These are phyloP conservation scores for Mormyrops boulengeri DNA, from an alignment of 2,797 vertebrate genomes.

Conservation along the genomic window DNA sequence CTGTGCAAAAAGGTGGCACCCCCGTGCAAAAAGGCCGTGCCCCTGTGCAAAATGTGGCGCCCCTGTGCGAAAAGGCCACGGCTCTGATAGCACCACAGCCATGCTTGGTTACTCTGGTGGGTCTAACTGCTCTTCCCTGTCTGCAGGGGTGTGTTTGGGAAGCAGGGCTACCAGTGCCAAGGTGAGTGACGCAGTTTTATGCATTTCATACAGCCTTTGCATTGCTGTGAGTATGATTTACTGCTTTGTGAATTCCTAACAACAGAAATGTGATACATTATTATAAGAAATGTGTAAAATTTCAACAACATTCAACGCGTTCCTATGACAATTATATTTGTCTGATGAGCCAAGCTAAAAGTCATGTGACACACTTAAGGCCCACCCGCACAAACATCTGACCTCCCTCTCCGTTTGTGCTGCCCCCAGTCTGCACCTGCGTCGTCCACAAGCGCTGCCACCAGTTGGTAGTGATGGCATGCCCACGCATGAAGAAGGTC, in stretches of 20 bases:
- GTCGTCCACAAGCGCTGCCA: conserved; percentile 97
- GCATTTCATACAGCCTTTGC: neutral
- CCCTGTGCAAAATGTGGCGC: neutral
- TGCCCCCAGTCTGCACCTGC: conserved; percentile 80
- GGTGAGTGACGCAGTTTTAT: conserved; percentile 56
- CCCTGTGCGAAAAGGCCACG: neutral
- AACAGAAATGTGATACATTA: neutral
- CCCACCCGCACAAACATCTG: neutral
- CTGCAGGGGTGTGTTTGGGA: conserved; percentile 92
- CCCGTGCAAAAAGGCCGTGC: neutral
- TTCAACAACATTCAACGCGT: neutral
- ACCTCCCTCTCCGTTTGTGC: neutral
- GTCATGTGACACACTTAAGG: neutral
- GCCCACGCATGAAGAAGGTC: conserved; percentile 84
- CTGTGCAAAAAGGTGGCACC: neutral
- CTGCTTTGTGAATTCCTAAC: neutral
- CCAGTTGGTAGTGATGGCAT: conserved; percentile 84
- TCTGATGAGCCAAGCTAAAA: neutral
- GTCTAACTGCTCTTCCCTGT: conserved; percentile 32
- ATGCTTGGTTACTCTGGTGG: neutral
- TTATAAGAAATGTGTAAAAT: neutral
- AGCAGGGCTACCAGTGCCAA: conserved; percentile 98
- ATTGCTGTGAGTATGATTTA: neutral
- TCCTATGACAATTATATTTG: neutral
- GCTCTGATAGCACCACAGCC: neutral